A percentile compares a stretch with the other conserved stretches of the same genome.
These are phyloP conservation scores for Silurus aristotelis DNA, from an alignment of 2,797 vertebrate genomes.

Conservation along the genomic window DNA sequence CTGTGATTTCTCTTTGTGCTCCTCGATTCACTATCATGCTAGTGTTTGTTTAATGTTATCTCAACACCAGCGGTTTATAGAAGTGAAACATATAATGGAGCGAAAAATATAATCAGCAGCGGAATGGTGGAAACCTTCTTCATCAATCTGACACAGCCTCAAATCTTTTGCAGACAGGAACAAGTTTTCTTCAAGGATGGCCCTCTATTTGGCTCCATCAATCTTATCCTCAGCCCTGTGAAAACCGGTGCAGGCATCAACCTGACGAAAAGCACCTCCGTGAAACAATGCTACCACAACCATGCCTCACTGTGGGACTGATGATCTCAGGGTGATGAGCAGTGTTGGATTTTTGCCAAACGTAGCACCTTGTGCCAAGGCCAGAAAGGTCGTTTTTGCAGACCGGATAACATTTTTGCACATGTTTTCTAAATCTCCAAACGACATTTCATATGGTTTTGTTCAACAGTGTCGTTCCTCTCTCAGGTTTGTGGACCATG, in stretches of 20 bases:
- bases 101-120: not conserved
- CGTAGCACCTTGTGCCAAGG: not conserved
- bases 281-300: not conserved
- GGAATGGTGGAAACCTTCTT: not conserved
- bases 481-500: not conserved
- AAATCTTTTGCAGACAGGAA: not conserved
- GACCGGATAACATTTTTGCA: not conserved
- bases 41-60: not conserved
- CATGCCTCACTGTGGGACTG: not conserved
- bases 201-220: not conserved
- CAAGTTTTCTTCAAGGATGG: not conserved
- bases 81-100: not conserved
- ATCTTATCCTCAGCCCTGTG: not conserved
- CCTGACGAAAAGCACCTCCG: not conserved
- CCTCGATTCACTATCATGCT: not conserved
- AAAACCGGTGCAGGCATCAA: not conserved
- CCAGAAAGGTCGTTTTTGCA: not conserved
- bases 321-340: not conserved
- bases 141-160: no score
- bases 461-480: not conserved
- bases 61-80: not conserved
- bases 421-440: not conserved
- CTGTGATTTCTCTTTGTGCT: conserved; percentile 10
- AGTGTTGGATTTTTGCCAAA: not conserved
- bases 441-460: not conserved